Percentiles rank a stretch among this genome's conserved stretches.
Conservation (phyloP, 2,113 vertebrate genomes). For the Polypterus senegalus region DNA sequence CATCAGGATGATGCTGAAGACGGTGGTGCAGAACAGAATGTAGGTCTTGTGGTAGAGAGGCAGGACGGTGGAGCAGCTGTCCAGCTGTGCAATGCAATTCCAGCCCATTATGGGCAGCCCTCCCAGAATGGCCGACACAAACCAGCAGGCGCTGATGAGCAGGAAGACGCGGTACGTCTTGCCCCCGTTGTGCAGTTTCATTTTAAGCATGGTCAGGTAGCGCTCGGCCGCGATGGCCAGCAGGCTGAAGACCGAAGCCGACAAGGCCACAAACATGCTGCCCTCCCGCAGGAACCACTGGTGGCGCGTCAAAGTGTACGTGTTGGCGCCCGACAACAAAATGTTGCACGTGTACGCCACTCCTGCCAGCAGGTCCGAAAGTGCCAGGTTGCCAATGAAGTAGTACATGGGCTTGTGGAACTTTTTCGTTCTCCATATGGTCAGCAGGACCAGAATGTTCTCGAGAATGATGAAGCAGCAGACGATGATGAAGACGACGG, state of each 20-base stretch:
- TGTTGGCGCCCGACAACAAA: conserved; percentile 83
- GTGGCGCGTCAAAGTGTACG: conserved; percentile 70
- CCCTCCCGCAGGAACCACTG: conserved; percentile 94
- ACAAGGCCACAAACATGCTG: conserved; percentile 91
- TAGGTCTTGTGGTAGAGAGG: conserved; percentile 97
- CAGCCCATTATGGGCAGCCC: conserved; percentile 87
- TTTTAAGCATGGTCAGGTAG: conserved; percentile 93
- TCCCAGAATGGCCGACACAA: conserved; percentile 71
- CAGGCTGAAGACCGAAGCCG: conserved; percentile 89
- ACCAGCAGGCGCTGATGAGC: conserved; percentile 87
- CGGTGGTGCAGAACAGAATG: conserved; percentile 92
- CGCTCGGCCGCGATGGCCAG: conserved; percentile 91
- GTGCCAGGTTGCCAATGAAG: conserved; percentile 94
- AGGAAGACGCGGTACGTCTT: conserved; percentile 83
- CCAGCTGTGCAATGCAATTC: conserved; percentile 75
- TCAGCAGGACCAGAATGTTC: conserved; percentile 86
- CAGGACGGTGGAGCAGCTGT: conserved; percentile 77
- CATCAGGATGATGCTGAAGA: conserved; percentile 81
- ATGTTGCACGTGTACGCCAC: conserved; percentile 86
- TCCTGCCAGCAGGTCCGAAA: conserved; percentile 88
- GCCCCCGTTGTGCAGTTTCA: conserved; percentile 88
- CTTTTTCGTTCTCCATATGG: conserved; percentile 97
- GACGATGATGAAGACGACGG: conserved; percentile 87
- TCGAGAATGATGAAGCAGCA: conserved; percentile 94
- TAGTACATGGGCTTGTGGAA: conserved; percentile 98